Base-by-base conservation (phyloP, 2,888 invertebrate genomes). In the Allophyes oxyacanthae region DNA sequence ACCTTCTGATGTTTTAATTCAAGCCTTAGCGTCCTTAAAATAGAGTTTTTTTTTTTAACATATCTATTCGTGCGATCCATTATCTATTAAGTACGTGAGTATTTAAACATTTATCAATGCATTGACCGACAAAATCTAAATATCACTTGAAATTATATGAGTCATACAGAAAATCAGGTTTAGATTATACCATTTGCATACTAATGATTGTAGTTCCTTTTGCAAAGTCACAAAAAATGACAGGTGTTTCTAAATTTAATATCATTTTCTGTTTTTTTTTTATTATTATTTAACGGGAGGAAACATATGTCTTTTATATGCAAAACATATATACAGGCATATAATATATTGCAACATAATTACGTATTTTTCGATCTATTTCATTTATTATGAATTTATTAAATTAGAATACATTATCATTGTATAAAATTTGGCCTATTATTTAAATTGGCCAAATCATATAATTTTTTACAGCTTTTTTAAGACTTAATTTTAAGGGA, bases 231-330 rank as follows among this genome's bases (percentile, higher is more conserved):
- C 64, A 70, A 74, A 75, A 75, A 79, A 75, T 55, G 55, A 77
- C 69, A 71, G 67, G 53, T 57, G 74, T 69, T 77, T 72, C 67
- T 69, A 71, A 68, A 67, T 78, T 65, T 60, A 70, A 66, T 64
- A 61, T 71, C 64, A 72, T 72, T 74, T 67, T 65, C 52, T 53
- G 33, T 15, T 42, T 36, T 64, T 65, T 44, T 41, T 34, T 45
- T 25, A 38, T 38, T 25, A 38, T 38, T 32, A 40, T 40, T 64
- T 28, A 45, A 34, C 30, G 14, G n/a, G 26, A 52, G 72, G 72
- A 71, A 42, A 58, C 60, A 52, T 40, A 55, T 38, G 46, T 71
- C 52, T 20, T 20, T 3, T 20, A 20, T 20, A 20, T 20, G 2
- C 4, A 20, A 20, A 4, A n/a, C n/a, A n/a, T n/a, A n/a, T n/a